Evolutionary conservation across 2,797 vertebrate species (phyloP), one percentile per base, ranked within the genome.

Genomic region (Hybognathus amarus): DNA sequence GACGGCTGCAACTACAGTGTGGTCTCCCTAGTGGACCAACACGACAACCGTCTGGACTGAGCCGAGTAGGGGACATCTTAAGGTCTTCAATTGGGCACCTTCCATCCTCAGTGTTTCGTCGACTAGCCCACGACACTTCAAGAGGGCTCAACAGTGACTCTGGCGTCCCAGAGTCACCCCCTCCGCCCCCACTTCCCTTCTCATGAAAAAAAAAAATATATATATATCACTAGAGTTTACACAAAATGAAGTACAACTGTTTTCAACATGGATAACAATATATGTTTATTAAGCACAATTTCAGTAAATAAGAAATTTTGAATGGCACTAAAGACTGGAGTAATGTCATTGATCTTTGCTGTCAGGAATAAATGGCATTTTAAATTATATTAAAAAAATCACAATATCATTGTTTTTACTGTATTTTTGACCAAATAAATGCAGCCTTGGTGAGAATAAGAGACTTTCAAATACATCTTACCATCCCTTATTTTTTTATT

Each of bases 351-450:
- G 24, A 9, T 56, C 3, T 56, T n/a, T 56, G 5, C 54, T 56
- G 22, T n/a, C 22, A 56, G 22, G 9, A 56, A 56, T n/a, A 50
- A 30, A 47, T 7, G 0, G 4, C 47, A 52, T 56, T 54, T 47
- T 47, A 38, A 54, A 38, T 74, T 15, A 5, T 17, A 36, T 75
- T 33, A 0, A 64, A 64, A 64, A 17, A 33, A 17, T 64, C 18
- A 38, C 64, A 67, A 11, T 38, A 38, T 38, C 11, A n/a, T 6
- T 24, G 1, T 40, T 59, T 52, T 52, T 8, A 45, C 33, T 38
- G 20, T 40, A 24, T 40, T 56, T 74, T 59, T 76, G 8, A 75
- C 20, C 63, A 66, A 18, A 64, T 33, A 64, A 64, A 36, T 76
- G 22, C 52, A 47, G 5, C 45, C 52, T 40, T 66, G 7, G 9